Evolutionary conservation across 2,888 invertebrate genomes (phyloP), one percentile per base, ranked within the genome.

Genomic region (Eupithecia subumbrata): DNA sequence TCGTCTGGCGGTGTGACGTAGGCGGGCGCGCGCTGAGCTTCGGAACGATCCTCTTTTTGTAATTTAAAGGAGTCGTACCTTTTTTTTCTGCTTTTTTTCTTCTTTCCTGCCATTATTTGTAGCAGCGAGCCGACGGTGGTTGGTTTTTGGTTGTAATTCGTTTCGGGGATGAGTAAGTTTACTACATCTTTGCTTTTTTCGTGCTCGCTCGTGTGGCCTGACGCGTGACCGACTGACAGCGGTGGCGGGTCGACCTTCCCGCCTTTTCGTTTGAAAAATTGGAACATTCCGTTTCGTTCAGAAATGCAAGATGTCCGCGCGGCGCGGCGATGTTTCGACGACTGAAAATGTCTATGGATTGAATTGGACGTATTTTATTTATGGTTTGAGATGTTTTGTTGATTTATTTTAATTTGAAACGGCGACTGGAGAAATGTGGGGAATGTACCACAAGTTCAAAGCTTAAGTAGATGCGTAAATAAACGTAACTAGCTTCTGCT

Each of bases 251-350:
- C 91, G 90, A 87, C 89, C 88, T 93, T 94, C 89, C 90, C 92
- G 91, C 90, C 87, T 89, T 90, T 93, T 83, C 91, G 89, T 88
- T 94, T 94, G 88, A 95, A 94, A 89, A 95, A 93, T 83, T 90
- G 92, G 86, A 95, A 95, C 94, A 95, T 95, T 85, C 80, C 82
- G 78, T 76, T 78, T 80, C 85, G 86, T 85, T 83, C 84, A 79
- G 82, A 81, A 85, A 84, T 82, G 91, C n/a, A 67, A 67, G 40
- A 90, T 92, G 92, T 88, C 90, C 89, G 90, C 78, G 73, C 86
- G 79, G 78, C 73, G 43, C 86, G 87, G 80, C 82, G 89, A 72
- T 82, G 81, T 80, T 80, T 71, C 76, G 74, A 76, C 81, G 80
- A 92, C 91, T 92, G 91, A 64, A 64, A 64, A 34, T 34, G 40